Percentiles rank a stretch among this genome's conserved stretches.
phyloP scores from a whole-genome alignment of 2,113 vertebrate species.

The Cynopterus brachyotis region DNA sequence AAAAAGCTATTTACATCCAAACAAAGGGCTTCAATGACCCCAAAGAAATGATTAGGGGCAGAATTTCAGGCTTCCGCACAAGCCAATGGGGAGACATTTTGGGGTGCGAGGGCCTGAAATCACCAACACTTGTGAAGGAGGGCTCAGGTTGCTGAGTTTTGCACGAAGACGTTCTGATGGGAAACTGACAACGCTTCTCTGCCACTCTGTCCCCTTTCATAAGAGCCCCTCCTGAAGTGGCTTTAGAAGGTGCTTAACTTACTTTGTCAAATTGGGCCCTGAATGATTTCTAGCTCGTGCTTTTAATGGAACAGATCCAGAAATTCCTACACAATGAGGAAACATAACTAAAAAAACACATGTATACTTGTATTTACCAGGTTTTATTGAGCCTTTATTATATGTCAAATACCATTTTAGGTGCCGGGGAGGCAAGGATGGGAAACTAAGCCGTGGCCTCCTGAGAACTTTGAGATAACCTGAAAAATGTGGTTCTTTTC shows the following conservation, averaged over 20 bases:
- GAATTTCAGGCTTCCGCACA: background rate
- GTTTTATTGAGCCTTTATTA: background rate
- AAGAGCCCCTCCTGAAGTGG: background rate
- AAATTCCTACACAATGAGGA: constrained; percentile 7
- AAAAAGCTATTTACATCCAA: background rate
- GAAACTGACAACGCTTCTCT: background rate
- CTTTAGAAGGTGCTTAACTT: constrained; percentile 60
- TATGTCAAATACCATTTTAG: background rate
- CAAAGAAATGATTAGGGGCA: background rate
- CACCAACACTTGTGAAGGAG: background rate
- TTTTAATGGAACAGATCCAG: constrained; percentile 40
- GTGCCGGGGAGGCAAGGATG: rapidly evolving
- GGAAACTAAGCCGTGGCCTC: background rate
- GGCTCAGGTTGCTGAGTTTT: background rate
- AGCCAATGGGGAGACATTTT: background rate
- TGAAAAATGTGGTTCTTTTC: background rate
- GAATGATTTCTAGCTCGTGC: constrained; percentile 34
- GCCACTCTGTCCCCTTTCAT: background rate
- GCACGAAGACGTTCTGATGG: background rate
- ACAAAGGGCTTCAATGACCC: background rate
- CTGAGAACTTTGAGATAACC: background rate
- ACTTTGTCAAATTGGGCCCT: constrained; percentile 32
- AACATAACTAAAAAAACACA: background rate
- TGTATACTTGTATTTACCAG: background rate
- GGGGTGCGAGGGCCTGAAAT: background rate